These are phyloP conservation scores for Bufo bufo DNA, from an alignment of 2,113 vertebrate genomes.

Conservation along the genomic window DNA sequence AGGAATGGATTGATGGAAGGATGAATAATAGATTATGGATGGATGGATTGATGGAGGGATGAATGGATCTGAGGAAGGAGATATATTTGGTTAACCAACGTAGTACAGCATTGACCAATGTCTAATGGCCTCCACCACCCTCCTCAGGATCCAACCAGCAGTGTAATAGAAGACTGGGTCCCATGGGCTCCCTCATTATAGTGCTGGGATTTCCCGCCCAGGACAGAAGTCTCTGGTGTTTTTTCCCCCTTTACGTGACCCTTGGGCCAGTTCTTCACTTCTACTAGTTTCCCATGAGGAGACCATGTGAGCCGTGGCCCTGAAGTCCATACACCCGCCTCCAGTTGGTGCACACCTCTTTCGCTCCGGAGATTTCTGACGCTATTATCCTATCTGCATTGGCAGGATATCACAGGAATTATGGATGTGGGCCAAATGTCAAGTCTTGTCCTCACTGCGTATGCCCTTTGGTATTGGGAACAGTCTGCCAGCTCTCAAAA, in stretches of 20 bases:
- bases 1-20: too few relatives aligned
- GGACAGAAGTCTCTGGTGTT: too few relatives aligned
- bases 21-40: too few relatives aligned
- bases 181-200: too few relatives aligned
- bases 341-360: too few relatives aligned
- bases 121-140: not conserved
- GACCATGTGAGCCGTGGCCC: too few relatives aligned
- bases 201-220: too few relatives aligned
- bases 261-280: too few relatives aligned
- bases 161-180: too few relatives aligned
- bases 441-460: conserved; percentile 50
- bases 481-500: conserved; percentile 39
- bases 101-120: not conserved
- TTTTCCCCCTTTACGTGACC: too few relatives aligned
- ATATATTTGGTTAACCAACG: not conserved
- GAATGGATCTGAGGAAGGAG: not conserved
- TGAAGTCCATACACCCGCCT: too few relatives aligned
- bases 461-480: conserved; percentile 39
- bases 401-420: conserved; percentile 49
- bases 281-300: too few relatives aligned
- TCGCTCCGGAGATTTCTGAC: not conserved
- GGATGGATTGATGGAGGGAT: not conserved
- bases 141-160: not conserved
- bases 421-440: conserved; percentile 58
- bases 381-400: not conserved